These are phyloP conservation scores for Mya arenaria DNA, from an alignment of 1,140 invertebrate genomes.

Conservation along the genomic window DNA sequence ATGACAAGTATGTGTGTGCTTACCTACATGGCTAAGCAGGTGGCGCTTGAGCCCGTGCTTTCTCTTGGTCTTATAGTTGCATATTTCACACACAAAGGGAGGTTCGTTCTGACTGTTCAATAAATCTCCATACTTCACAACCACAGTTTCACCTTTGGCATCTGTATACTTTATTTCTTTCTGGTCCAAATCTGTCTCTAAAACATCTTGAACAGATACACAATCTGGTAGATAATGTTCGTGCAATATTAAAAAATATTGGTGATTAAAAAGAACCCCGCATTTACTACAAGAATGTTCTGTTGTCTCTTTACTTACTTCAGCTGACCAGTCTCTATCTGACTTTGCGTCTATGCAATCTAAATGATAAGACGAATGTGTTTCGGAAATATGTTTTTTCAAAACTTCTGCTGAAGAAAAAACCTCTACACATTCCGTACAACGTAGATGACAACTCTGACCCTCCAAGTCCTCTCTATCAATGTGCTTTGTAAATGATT, in stretches of 20 bases:
- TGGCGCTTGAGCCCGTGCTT: conserved; percentile 29
- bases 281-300: conserved; percentile 23
- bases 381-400: neutral
- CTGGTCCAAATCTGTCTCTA: neutral
- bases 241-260: neutral
- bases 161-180: conserved; percentile 12
- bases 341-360: too few relatives aligned
- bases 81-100: conserved; percentile 20
- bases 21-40: conserved; percentile 1
- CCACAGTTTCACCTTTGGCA: neutral
- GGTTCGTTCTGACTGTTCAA: neutral
- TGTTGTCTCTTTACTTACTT: neutral
- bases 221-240: conserved; percentile 30
- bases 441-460: conserved; percentile 12
- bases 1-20: conserved; percentile 15
- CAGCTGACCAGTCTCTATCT: too few relatives aligned
- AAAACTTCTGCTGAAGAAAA: neutral
- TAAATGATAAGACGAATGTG: too few relatives aligned
- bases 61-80: neutral
- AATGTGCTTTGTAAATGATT: conserved; percentile 8
- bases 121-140: conserved; percentile 10
- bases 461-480: neutral
- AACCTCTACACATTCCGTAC: conserved; percentile 1
- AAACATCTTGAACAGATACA: conserved; percentile 7
- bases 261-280: conserved; percentile 4